phyloP scores from a whole-genome alignment of 2,888 invertebrate species.

The Acronicta psi region DNA sequence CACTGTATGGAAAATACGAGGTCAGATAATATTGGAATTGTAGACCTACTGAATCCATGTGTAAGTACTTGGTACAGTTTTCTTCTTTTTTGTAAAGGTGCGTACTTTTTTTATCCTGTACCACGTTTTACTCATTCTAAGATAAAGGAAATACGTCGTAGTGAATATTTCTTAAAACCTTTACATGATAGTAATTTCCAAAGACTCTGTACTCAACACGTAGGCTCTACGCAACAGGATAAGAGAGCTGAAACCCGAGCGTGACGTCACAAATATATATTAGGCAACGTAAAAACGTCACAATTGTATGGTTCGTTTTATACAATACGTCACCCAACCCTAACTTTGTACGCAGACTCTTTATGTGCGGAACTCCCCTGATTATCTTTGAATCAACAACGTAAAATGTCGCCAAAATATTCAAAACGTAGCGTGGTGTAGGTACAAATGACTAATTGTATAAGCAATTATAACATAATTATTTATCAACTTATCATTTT shows the following conservation, averaged over 20 bases:
- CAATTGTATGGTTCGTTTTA: slow-evolving; percentile 17
- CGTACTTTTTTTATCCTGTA: no score
- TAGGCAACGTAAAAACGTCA: slow-evolving; percentile 10
- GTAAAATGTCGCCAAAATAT: slow-evolving; percentile 18
- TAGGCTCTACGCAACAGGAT: slow-evolving; percentile 27
- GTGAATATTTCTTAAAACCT: neutral
- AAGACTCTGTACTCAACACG: slow-evolving; percentile 24
- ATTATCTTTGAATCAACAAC: slow-evolving; percentile 23
- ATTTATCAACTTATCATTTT: slow-evolving; percentile 51
- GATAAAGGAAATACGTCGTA: no score
- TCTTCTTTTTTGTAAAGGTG: no score
- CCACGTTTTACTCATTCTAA: no score
- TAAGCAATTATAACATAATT: slow-evolving; percentile 37
- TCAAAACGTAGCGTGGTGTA: slow-evolving; percentile 19
- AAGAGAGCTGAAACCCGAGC: slow-evolving; percentile 8
- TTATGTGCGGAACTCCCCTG: slow-evolving; percentile 24
- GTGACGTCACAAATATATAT: slow-evolving; percentile 19
- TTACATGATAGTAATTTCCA: slow-evolving; percentile 21
- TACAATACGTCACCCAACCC: slow-evolving; percentile 35
- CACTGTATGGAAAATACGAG: no score
- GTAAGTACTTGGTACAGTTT: no score
- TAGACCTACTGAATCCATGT: no score
- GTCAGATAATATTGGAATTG: no score
- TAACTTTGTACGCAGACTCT: slow-evolving; percentile 11
- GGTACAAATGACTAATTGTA: slow-evolving; percentile 43